Base-by-base conservation (phyloP, 2,113 vertebrate species). In the Dasyprocta punctata region DNA sequence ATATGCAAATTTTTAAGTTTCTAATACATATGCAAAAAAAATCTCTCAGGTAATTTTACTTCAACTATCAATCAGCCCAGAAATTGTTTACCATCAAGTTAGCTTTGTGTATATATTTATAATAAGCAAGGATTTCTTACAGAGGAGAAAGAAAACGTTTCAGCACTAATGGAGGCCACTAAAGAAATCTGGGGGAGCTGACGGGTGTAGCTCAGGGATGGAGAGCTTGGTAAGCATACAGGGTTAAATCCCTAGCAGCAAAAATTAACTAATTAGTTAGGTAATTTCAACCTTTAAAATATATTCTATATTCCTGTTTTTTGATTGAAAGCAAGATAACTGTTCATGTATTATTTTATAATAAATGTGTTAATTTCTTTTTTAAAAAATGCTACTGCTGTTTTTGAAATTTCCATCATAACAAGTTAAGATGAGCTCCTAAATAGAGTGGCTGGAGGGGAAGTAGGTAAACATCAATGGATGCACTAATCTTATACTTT, bases 51-150 rank as follows among this genome's bases (percentile, higher is more conserved):
- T 90, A 96, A 97, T 93, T 96, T 90, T 49, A 93, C 22, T 94
- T 93, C 96, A 96, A 47, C 60, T 97, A 92, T 96, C 90, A 96
- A 97, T 92, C 96, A 97, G 63, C 19, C 63, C 41, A 86, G 75
- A 92, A 95, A 22, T 83, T 97, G 54, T 94, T 95, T 95, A 95
- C 33, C 60, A 90, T 75, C 67, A 88, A 69, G 84, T 96, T 92
- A 96, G 73, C n/a, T 69, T 78, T 90, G 81, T 82, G 58, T 89
- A 82, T 52, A 75, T 60, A 96, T 84, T 95, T 71, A 94, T 56
- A 67, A 83, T 52, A 91, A 93, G 47, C 22, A 90, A 86, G 73
- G 54, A 4, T n/a, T 65, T 92, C 65, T 86, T 89, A 85, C 7
- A 89, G 26, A 89, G 47, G 1, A 11, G 7, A 36, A 44, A 69